Evolutionary conservation across 2,888 invertebrate genomes (phyloP).

Genomic region (Autographa gamma): DNA sequence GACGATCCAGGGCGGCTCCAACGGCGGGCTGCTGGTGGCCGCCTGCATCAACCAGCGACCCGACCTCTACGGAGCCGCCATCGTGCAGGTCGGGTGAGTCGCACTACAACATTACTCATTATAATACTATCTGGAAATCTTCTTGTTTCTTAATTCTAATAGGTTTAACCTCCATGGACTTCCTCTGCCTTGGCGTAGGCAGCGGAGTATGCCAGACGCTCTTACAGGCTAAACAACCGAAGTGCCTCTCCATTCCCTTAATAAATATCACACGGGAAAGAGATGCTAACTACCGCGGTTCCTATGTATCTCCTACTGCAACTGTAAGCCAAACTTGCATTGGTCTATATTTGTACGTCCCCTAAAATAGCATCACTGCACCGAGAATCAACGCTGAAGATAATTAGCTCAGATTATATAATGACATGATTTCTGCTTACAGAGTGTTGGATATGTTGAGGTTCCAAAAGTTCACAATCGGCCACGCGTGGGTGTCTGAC

Average conservation of each 20-base stretch:
- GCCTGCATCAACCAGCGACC: conserved; percentile 98
- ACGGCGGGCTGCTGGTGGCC: conserved; percentile 98
- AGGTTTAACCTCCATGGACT: too few species aligned
- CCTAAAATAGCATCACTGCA: too few species aligned
- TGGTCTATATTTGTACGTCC: too few species aligned
- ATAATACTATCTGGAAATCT: neutral
- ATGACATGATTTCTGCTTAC: conserved; percentile 33
- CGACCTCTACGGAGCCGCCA: conserved; percentile 96
- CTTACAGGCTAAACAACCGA: too few species aligned
- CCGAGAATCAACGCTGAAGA: too few species aligned
- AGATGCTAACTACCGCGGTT: too few species aligned
- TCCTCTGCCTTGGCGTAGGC: too few species aligned
- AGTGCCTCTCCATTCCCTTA: too few species aligned
- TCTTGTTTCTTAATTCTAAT: neutral
- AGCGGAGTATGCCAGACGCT: too few species aligned
- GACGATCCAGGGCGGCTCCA: conserved; percentile 98
- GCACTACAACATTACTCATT: neutral
- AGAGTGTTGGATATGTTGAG: conserved; percentile 99
- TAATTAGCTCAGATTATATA: neutral
- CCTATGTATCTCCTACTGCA: too few species aligned
- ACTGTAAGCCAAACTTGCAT: too few species aligned
- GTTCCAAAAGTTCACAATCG: conserved; percentile 99
- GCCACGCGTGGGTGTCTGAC: conserved; percentile 98
- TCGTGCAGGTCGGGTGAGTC: conserved; percentile 97
- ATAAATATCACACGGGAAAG: too few species aligned